These are phyloP conservation scores for Tiliacea citrago DNA, from an alignment of 2,888 invertebrate genomes.

Conservation along the genomic window DNA sequence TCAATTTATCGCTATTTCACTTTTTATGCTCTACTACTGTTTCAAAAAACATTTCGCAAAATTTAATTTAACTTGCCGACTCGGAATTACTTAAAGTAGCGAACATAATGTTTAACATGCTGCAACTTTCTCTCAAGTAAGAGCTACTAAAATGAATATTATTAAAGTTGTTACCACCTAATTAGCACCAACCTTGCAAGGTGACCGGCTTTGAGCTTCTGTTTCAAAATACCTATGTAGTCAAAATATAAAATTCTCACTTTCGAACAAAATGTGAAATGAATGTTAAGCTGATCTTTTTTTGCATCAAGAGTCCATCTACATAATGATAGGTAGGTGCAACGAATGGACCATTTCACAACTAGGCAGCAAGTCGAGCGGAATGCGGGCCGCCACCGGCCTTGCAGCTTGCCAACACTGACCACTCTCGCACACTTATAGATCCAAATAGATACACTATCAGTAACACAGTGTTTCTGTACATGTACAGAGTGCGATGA, in stretches of 20 bases:
- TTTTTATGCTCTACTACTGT: slow-evolving; percentile 37
- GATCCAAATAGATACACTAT: slow-evolving; percentile 79
- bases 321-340: slow-evolving; percentile 71
- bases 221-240: slow-evolving; percentile 35
- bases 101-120: slow-evolving; percentile 32
- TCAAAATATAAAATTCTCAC: slow-evolving; percentile 58
- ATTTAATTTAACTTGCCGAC: slow-evolving; percentile 1
- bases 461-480: slow-evolving; percentile 73
- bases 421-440: slow-evolving; percentile 85
- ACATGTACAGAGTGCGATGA: slow-evolving; percentile 75
- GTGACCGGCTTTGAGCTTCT: slow-evolving; percentile 34
- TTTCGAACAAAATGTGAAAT: slow-evolving; percentile 38
- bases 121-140: slow-evolving; percentile 56
- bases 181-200: slow-evolving; percentile 62
- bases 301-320: slow-evolving; percentile 56
- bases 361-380: slow-evolving; percentile 80
- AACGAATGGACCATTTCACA: slow-evolving; percentile 87
- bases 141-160: slow-evolving; percentile 40
- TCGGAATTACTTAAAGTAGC: slow-evolving; percentile 22
- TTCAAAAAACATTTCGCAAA: slow-evolving; percentile 29
- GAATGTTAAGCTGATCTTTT: slow-evolving; percentile 46
- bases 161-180: slow-evolving; percentile 40
- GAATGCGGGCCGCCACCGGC: slow-evolving; percentile 88
- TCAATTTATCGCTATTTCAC: slow-evolving; percentile 57
- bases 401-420: slow-evolving; percentile 88